These are phyloP conservation scores for Lycocerus yunnanus DNA, from an alignment of 2,888 invertebrate genomes.

Conservation along the genomic window DNA sequence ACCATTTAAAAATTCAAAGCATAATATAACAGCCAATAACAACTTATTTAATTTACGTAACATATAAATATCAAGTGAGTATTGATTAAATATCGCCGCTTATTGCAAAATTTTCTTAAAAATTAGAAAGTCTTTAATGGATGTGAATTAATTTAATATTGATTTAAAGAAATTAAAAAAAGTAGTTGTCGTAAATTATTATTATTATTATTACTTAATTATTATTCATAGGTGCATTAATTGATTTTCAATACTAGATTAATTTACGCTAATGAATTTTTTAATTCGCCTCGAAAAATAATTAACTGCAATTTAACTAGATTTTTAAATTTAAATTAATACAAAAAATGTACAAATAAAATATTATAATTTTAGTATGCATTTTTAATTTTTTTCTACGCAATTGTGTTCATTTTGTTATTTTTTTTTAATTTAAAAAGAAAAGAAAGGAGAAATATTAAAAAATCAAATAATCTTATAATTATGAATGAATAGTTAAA, in stretches of 20 bases:
- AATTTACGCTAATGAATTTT: neutral
- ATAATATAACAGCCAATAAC: neutral
- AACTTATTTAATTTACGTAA: neutral
- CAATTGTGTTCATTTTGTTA: too few species aligned
- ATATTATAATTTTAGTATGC: too few species aligned
- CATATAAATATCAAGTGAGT: neutral
- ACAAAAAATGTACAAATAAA: too few species aligned
- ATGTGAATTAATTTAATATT: neutral
- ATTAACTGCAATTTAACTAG: too few species aligned
- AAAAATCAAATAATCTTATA: too few species aligned
- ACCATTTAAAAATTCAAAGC: neutral
- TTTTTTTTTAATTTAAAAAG: too few species aligned
- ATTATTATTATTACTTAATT: neutral
- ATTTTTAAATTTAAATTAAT: too few species aligned
- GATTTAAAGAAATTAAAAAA: neutral
- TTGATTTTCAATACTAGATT: neutral
- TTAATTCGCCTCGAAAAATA: neutral
- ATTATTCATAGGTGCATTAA: neutral
- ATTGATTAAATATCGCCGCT: neutral
- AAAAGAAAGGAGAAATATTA: too few species aligned
- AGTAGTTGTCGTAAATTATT: neutral
- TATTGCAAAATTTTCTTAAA: neutral
- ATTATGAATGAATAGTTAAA: too few species aligned
- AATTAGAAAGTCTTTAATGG: neutral
- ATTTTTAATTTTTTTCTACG: too few species aligned